Evolutionary conservation across 2,888 invertebrate species (phyloP).

Genomic region (Rutpela maculata): DNA sequence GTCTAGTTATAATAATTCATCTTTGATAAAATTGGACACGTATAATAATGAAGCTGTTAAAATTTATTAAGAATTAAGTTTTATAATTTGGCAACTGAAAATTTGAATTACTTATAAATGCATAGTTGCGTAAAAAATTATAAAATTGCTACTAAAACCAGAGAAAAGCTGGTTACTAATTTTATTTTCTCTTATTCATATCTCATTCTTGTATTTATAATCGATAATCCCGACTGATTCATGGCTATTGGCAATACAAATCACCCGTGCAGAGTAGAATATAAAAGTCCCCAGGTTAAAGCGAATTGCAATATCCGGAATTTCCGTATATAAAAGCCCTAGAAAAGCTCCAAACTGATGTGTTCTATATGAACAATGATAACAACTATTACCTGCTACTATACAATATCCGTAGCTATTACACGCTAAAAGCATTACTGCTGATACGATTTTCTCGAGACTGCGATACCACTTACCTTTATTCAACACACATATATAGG

Average conservation of each 20-base stretch:
- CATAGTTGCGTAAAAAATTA: too few species aligned
- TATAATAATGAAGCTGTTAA: too few species aligned
- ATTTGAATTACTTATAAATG: too few species aligned
- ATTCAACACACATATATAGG: slow-evolving; percentile 15
- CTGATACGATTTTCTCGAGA: slow-evolving; percentile 19
- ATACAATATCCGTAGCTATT: slow-evolving; percentile 41
- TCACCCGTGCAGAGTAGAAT: slow-evolving; percentile 15
- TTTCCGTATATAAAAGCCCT: slow-evolving; percentile 35
- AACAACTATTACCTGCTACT: slow-evolving; percentile 48
- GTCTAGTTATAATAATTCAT: too few species aligned
- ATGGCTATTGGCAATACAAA: slow-evolving; percentile 13
- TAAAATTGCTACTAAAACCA: too few species aligned
- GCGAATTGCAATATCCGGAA: slow-evolving; percentile 32
- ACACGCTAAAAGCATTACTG: slow-evolving; percentile 37
- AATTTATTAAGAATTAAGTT: too few species aligned
- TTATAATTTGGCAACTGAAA: too few species aligned
- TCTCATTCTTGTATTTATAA: background rate
- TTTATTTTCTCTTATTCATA: background rate
- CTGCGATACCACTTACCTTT: slow-evolving; percentile 21
- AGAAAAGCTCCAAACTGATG: slow-evolving; percentile 37
- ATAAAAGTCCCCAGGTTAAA: slow-evolving; percentile 37
- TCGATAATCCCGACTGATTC: background rate
- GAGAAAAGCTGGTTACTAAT: background rate
- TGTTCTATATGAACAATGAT: slow-evolving; percentile 46
- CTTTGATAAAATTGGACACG: too few species aligned